Base-by-base conservation (phyloP, 1,140 invertebrate species). In the Hydropsyche tenuis region DNA sequence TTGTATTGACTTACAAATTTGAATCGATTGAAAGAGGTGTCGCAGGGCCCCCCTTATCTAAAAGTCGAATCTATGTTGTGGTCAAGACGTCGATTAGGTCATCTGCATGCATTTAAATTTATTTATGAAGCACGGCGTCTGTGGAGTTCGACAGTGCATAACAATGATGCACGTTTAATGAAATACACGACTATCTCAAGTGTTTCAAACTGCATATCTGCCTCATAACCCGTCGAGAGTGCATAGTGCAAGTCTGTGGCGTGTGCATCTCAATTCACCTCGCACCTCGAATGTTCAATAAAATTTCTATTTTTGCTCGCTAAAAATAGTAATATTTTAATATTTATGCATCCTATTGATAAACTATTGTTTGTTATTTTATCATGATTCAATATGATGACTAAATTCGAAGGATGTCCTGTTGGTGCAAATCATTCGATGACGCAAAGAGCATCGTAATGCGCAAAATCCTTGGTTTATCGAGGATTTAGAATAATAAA, bases 131-230 rank as follows among this genome's bases (percentile, higher is more conserved):
- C 22, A 64, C 27, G 22, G 23, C 37, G 1, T 6, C 18, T 7
- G 16, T 9, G 23, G 11, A 23, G 37, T 68, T 46, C 65, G 43
- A 68, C 65, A 68, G 30, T 42, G 65, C 65, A 68, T 68, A 51
- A 68, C 65, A 68, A 68, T 62, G 56, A 62, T 43, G 25, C 43
- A 45, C 68, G 9, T 20, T 30, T 37, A 70, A 70, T 42, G 68
- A 53, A 12, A 70, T 56, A 56, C 68, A 42, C 68, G 68, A 70
- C 18, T 22, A 18, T 48, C 45, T 48, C 65, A 48, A 48, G 65
- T 48, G 12, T 68, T 68, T 43, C 65, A 16, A 27, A 37, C 43
- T 27, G 37, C 65, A 48, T 68, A 68, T 68, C 45, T 48, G 51
- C 46, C 18, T 53, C 68, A 70, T 56, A 68, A 68, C 12, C 27